Evolutionary conservation across 2,888 invertebrate genomes (phyloP).

Genomic region (Drosophila barbarae): DNA sequence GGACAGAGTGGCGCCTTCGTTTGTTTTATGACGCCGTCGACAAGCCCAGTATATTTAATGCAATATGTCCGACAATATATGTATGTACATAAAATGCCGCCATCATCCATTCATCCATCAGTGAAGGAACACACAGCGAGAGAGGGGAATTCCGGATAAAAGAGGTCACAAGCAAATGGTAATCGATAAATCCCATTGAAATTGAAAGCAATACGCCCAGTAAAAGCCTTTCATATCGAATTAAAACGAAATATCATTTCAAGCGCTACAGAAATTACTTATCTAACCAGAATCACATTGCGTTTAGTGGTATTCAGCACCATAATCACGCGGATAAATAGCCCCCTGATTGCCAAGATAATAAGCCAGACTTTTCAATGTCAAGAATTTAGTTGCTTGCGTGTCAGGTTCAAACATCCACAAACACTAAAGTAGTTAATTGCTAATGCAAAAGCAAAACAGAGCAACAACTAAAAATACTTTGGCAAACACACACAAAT

Average conservation of each 20-base stretch:
- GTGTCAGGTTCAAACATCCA: slow-evolving; percentile 45
- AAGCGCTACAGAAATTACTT: neutral
- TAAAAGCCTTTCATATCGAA: slow-evolving; percentile 3
- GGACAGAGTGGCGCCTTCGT: slow-evolving; percentile 27
- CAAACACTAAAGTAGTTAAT: slow-evolving; percentile 44
- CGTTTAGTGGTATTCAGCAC: neutral
- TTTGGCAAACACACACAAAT: slow-evolving; percentile 53
- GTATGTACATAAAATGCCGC: slow-evolving; percentile 17
- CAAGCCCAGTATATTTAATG: slow-evolving; percentile 26
- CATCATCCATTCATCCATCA: slow-evolving; percentile 11
- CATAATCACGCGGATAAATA: slow-evolving; percentile 10
- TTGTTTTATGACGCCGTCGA: slow-evolving; percentile 29
- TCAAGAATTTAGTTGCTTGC: slow-evolving; percentile 45
- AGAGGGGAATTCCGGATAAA: slow-evolving; percentile 6
- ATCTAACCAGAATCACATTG: neutral
- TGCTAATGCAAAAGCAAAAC: slow-evolving; percentile 50
- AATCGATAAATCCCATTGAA: slow-evolving; percentile 29
- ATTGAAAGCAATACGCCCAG: slow-evolving; percentile 36
- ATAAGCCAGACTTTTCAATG: slow-evolving; percentile 52
- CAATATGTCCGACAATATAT: slow-evolving; percentile 30
- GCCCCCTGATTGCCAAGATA: slow-evolving; percentile 9
- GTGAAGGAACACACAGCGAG: neutral
- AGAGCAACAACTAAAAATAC: slow-evolving; percentile 67
- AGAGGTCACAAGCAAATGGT: neutral
- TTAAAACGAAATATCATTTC: neutral